These are phyloP conservation scores for Melanostigma gelatinosum DNA, from an alignment of 2,113 vertebrate genomes.

Conservation along the genomic window DNA sequence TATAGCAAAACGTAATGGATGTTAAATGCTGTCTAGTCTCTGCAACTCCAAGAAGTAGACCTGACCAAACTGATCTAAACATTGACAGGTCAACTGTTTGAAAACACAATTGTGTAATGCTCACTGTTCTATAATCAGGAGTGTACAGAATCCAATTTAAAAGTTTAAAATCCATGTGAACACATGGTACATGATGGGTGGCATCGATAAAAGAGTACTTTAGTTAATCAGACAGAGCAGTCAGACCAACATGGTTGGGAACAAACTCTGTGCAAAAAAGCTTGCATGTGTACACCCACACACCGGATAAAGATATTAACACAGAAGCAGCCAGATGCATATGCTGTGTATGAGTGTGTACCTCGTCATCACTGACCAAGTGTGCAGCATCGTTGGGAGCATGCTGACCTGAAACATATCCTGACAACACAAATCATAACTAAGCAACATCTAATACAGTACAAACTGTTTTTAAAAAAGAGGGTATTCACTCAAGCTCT, in stretches of 20 bases:
- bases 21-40: too few species aligned
- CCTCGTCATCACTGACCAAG: constrained; percentile 11
- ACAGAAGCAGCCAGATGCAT: constrained; percentile 22
- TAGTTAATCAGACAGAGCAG: not conserved
- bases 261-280: constrained; percentile 1
- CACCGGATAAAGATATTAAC: constrained; percentile 61
- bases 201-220: not conserved
- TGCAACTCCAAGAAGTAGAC: not conserved
- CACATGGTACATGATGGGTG: not conserved
- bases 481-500: not conserved
- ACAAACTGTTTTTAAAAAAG: not conserved
- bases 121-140: not conserved
- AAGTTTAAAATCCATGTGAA: not conserved
- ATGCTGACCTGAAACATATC: constrained; percentile 23
- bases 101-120: not conserved
- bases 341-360: too few species aligned
- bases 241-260: not conserved
- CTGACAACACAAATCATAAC: not conserved
- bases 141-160: not conserved
- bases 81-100: not conserved
- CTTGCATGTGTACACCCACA: constrained; percentile 39
- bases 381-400: constrained; percentile 4
- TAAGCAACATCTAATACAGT: not conserved
- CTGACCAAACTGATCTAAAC: not conserved
- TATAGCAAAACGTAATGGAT: not conserved